Evolutionary conservation across 1,140 invertebrate genomes (phyloP).

Genomic region (Lepidurus apus): DNA sequence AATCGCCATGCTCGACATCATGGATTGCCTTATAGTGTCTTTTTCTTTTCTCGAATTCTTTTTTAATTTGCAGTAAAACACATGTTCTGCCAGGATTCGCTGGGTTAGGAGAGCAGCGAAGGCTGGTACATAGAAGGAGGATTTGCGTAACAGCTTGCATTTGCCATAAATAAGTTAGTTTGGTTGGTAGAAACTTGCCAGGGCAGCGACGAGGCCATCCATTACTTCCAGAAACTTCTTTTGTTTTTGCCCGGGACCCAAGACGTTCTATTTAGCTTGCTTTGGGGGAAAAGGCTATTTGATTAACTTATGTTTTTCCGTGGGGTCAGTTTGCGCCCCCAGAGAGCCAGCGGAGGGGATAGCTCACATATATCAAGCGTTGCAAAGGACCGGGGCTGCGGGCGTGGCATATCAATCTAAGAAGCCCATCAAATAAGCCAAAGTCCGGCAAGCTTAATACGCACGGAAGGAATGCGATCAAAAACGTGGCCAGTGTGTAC

Average conservation of each 20-base stretch:
- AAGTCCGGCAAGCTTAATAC: background rate
- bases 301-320: conserved; percentile 7
- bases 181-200: background rate
- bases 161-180: conserved; percentile 1
- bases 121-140: background rate
- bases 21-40: no score
- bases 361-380: conserved; percentile 11
- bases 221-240: background rate
- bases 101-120: background rate
- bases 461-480: background rate
- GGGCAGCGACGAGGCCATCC: background rate
- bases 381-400: background rate
- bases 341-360: background rate
- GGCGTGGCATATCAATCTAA: conserved; percentile 21
- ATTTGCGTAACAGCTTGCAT: background rate
- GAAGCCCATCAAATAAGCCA: background rate
- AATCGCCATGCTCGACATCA: no score
- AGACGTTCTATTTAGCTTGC: background rate
- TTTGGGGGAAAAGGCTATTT: conserved; percentile 8
- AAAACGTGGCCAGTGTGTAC: background rate
- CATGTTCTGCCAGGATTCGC: background rate
- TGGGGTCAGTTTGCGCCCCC: background rate
- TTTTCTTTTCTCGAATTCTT: no score
- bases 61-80: no score
- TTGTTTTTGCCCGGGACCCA: background rate